Conservation (phyloP, 2,888 invertebrate species). For the Heliconius charithonia region DNA sequence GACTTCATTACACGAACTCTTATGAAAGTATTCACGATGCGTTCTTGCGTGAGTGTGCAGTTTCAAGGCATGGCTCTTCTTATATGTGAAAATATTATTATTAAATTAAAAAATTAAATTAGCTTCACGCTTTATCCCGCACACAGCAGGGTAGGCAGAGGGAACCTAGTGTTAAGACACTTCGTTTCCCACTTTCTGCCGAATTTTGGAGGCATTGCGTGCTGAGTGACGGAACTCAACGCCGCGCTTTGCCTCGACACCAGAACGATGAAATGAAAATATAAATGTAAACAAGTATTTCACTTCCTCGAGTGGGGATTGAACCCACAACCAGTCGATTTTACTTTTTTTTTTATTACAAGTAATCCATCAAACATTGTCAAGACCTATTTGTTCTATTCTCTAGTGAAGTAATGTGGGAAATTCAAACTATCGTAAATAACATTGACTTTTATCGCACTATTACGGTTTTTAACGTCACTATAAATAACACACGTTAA, state of each 20-base stretch:
- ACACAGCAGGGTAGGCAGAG: too few species aligned
- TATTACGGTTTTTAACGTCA: slow-evolving; percentile 17
- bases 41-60: background rate
- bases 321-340: too few species aligned
- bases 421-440: slow-evolving; percentile 18
- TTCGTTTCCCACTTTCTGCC: too few species aligned
- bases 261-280: too few species aligned
- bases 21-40: background rate
- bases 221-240: too few species aligned
- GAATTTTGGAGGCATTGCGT: too few species aligned
- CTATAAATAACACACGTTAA: slow-evolving; percentile 20
- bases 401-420: slow-evolving; percentile 1
- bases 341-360: background rate
- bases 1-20: background rate
- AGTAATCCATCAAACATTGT: background rate
- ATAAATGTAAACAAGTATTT: too few species aligned
- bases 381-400: background rate
- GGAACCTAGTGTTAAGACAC: too few species aligned
- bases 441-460: slow-evolving; percentile 22
- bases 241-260: too few species aligned
- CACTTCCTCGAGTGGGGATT: too few species aligned
- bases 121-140: too few species aligned
- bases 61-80: background rate
- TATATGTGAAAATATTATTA: background rate
- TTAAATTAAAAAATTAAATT: too few species aligned